phyloP scores from a whole-genome alignment of 2,797 vertebrate genomes.

The Columba guinea region DNA sequence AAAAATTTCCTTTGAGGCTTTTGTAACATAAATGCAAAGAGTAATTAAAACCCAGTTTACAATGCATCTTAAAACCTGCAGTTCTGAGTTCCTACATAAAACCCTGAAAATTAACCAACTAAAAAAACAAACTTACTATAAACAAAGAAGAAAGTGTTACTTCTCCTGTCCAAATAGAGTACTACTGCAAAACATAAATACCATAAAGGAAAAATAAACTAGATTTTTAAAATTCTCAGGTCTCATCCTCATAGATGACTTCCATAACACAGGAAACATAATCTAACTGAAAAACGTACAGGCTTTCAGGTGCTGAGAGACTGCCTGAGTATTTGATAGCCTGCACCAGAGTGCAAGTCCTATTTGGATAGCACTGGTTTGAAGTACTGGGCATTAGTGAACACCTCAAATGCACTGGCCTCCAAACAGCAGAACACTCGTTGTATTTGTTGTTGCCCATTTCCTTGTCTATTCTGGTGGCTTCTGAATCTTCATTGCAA shows the following conservation, averaged over 20 bases:
- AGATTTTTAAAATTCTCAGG: neutral
- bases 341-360: neutral
- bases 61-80: neutral
- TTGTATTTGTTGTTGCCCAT: neutral
- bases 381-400: neutral
- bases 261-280: neutral
- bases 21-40: neutral
- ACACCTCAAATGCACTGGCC: neutral
- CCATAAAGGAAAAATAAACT: neutral
- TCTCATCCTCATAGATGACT: neutral
- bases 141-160: constrained; percentile 15
- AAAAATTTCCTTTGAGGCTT: neutral
- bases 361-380: neutral
- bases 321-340: neutral
- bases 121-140: neutral
- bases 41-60: neutral
- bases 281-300: neutral
- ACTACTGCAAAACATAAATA: neutral
- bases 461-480: neutral
- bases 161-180: constrained; percentile 5
- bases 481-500: neutral
- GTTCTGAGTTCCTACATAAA: neutral
- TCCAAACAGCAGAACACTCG: neutral
- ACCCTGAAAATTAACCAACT: neutral
- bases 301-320: neutral